Conservation (phyloP, 2,888 invertebrate species). For the Spisula subtruncata region DNA sequence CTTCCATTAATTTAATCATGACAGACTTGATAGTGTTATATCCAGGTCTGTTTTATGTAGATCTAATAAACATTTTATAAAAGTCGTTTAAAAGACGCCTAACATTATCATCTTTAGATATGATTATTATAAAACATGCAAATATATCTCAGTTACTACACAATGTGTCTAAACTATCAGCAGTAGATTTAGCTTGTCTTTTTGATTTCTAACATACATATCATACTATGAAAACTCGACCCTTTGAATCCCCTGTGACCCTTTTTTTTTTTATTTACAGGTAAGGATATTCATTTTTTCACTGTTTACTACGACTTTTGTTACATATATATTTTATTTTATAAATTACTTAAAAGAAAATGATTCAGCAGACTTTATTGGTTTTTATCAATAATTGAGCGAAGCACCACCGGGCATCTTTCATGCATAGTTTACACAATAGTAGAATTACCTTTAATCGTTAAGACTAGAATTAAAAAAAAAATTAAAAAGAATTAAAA, state of each 20-base stretch:
- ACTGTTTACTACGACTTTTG: not conserved
- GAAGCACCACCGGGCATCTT: not conserved
- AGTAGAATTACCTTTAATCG: not conserved
- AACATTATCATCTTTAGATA: not conserved
- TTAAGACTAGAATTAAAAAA: not conserved
- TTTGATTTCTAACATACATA: slow-evolving; percentile 32
- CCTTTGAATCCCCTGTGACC: slow-evolving; percentile 1
- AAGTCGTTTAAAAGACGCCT: not conserved
- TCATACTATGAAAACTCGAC: not conserved
- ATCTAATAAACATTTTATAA: not conserved
- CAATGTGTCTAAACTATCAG: slow-evolving; percentile 23
- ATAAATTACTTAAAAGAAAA: not conserved
- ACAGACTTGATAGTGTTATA: not conserved
- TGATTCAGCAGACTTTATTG: slow-evolving; percentile 3
- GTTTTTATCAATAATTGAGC: not conserved
- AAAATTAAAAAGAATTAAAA: not conserved
- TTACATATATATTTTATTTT: not conserved
- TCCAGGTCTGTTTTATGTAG: not conserved
- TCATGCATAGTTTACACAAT: not conserved
- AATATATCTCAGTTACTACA: slow-evolving; percentile 15
- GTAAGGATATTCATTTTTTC: too few relatives aligned
- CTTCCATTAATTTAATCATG: not conserved
- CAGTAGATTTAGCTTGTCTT: slow-evolving; percentile 23
- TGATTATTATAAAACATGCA: not conserved
- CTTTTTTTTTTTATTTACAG: not conserved